Evolutionary conservation across 2,113 vertebrate genomes (phyloP), one percentile per base, ranked within the genome.

Genomic region (Misgurnus anguillicaudatus): DNA sequence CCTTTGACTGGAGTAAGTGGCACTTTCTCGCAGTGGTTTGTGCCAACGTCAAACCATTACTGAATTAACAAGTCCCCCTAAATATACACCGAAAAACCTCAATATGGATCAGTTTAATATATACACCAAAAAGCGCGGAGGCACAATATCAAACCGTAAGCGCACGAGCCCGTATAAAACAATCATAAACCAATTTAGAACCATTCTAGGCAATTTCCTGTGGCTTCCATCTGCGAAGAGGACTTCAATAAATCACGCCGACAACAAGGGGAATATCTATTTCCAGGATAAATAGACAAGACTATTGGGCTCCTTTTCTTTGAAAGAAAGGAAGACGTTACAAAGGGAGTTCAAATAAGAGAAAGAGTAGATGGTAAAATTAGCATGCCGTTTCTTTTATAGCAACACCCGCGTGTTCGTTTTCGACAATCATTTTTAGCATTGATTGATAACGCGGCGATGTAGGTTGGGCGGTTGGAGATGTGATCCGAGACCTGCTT

Each of bases 151-250:
- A 89, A 90, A 85, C 87, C 87, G 87, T 87, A 89, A 90, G 87
- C 87, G 86, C 89, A 78, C 85, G 67, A 82, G 84, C 87, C 91
- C 89, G 89, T 91, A 89, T 87, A 87, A 87, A 89, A 91, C 92
- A 93, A 92, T 94, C 91, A 92, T 91, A 93, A 93, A 93, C 90
- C 92, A 93, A 94, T 93, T 93, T 92, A 91, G 89, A 90, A 87
- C 92, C 89, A 92, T 93, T 94, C 87, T 87, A 91, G 89, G 90
- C 91, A 92, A 92, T 93, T 93, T 93, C 92, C 92, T 92, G 89
- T 86, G 92, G 90, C 90, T 90, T 91, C 90, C 90, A 92, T 89
- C 90, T 89, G 90, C 89, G 87, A 88, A 78, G 88, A 91, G 90
- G 90, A 91, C 92, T 93, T 93, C 92, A 93, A 93, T 94, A 93